Percentiles rank a stretch among this genome's conserved stretches.
These are phyloP conservation scores for Hucho hucho DNA, from an alignment of 2,113 vertebrate species.

Conservation along the genomic window DNA sequence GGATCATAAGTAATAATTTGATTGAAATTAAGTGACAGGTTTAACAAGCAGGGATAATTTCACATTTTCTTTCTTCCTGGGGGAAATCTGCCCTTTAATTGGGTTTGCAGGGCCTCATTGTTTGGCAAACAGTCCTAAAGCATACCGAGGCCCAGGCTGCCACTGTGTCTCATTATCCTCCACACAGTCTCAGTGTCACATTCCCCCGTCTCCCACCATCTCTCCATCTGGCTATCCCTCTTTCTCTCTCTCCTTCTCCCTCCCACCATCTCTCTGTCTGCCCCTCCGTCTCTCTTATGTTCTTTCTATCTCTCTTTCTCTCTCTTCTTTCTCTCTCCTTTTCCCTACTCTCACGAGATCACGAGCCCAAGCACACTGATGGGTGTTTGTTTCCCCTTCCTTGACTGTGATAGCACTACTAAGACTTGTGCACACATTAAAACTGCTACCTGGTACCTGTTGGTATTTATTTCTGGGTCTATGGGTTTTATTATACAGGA, in stretches of 20 bases:
- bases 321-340: neutral
- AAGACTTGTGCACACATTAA: no score
- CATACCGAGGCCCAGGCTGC: constrained; percentile 36
- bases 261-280: neutral
- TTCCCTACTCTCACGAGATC: neutral
- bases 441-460: no score
- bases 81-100: constrained; percentile 75
- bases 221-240: constrained; percentile 18
- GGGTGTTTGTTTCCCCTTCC: no score
- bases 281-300: constrained; percentile 35
- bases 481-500: no score
- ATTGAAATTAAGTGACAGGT: constrained; percentile 76
- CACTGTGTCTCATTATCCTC: constrained; percentile 49
- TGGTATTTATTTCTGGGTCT: no score
- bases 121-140: constrained; percentile 67
- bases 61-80: constrained; percentile 66
- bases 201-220: constrained; percentile 35
- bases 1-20: constrained; percentile 77
- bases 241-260: constrained; percentile 2
- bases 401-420: no score
- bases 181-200: neutral
- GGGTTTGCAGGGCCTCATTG: constrained; percentile 67
- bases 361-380: neutral
- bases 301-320: constrained; percentile 1
- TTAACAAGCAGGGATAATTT: constrained; percentile 76